phyloP scores from a whole-genome alignment of 2,888 invertebrate genomes.

The Dynastes hyllus region DNA sequence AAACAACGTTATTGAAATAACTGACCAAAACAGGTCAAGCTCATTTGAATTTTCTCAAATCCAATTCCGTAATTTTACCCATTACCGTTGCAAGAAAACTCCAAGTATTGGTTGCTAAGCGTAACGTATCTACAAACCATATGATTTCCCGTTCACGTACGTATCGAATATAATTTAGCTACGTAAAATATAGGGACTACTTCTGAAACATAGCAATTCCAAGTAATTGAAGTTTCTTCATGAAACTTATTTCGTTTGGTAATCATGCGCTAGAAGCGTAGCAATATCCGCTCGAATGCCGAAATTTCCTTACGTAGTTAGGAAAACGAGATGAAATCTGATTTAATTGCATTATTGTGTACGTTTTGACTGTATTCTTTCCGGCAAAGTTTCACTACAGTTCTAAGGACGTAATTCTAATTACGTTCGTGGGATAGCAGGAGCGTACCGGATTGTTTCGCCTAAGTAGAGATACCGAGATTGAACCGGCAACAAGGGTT shows the following conservation, averaged over 20 bases:
- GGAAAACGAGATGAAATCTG: constrained; percentile 40
- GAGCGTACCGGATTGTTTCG: constrained; percentile 32
- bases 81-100: no score
- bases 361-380: constrained; percentile 39
- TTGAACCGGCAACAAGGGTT: constrained; percentile 6
- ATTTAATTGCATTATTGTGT: constrained; percentile 40
- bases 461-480: constrained; percentile 16
- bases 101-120: no score
- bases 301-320: constrained; percentile 36
- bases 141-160: no score
- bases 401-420: constrained; percentile 43
- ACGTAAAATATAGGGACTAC: no score
- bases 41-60: no score
- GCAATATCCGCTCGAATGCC: neutral
- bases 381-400: constrained; percentile 6
- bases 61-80: no score
- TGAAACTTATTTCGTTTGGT: constrained; percentile 11
- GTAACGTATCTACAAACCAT: no score
- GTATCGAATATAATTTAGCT: no score
- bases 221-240: constrained; percentile 22
- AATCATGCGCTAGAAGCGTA: neutral
- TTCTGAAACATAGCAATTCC: neutral
- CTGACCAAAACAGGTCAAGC: no score
- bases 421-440: constrained; percentile 31
- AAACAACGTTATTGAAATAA: no score